Percentiles rank a stretch among this genome's conserved stretches.
These are phyloP conservation scores for Galeruca laticollis DNA, from an alignment of 2,888 invertebrate genomes.

Conservation along the genomic window DNA sequence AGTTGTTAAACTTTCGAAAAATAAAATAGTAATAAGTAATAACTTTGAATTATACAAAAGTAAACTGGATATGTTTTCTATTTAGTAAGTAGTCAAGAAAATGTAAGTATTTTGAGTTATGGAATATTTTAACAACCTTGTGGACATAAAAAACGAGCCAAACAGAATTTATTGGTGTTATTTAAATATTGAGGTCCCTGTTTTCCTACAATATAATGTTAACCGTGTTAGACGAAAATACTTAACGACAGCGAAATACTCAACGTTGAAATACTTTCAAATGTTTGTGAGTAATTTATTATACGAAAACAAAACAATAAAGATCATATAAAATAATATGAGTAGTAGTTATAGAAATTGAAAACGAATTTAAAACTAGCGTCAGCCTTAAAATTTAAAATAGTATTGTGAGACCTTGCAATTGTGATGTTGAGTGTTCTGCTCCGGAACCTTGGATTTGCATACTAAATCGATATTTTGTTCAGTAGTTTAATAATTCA, in stretches of 20 bases:
- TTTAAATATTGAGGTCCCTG: constrained; percentile 9
- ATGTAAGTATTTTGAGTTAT: not conserved
- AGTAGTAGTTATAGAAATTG: constrained; percentile 33
- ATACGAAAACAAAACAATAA: constrained; percentile 36
- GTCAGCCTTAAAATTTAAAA: constrained; percentile 41
- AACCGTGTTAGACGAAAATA: constrained; percentile 11
- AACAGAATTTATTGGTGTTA: constrained; percentile 3
- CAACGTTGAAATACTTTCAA: constrained; percentile 12
- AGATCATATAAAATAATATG: constrained; percentile 27
- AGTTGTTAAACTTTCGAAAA: too few species aligned
- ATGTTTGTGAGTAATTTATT: constrained; percentile 17
- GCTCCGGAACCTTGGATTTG: constrained; percentile 35
- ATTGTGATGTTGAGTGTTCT: constrained; percentile 13
- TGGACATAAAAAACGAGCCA: not conserved
- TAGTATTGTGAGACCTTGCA: constrained; percentile 37
- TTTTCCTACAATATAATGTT: not conserved
- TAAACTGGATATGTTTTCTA: too few species aligned
- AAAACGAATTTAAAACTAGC: constrained; percentile 33
- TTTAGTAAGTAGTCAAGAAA: not conserved
- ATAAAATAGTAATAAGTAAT: too few species aligned
- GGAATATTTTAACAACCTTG: not conserved
- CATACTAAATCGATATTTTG: constrained; percentile 35
- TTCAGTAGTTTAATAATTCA: constrained; percentile 36
- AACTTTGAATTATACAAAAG: too few species aligned
- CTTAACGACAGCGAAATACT: constrained; percentile 6